These are phyloP conservation scores for Orthosia cruda DNA, from an alignment of 2,888 invertebrate species.

Conservation along the genomic window DNA sequence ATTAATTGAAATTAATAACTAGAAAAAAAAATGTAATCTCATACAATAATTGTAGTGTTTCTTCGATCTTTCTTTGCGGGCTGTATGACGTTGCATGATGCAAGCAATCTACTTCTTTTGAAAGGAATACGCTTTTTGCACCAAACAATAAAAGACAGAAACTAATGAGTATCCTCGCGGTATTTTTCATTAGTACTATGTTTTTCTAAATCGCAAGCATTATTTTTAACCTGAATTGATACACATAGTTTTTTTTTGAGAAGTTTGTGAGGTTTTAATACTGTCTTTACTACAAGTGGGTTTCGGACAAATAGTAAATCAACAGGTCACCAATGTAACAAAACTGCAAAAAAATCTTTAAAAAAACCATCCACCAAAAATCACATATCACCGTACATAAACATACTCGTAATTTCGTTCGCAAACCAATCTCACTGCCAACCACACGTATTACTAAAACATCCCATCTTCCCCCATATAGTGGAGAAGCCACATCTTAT, in stretches of 20 bases:
- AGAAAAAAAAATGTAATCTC: neutral
- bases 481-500: constrained; percentile 50
- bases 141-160: neutral
- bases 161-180: neutral
- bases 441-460: constrained; percentile 43
- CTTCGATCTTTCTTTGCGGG: neutral
- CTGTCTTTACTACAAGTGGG: too few relatives aligned
- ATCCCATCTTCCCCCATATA: constrained; percentile 33
- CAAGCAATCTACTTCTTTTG: constrained; percentile 14
- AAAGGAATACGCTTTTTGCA: constrained; percentile 3
- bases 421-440: constrained; percentile 30
- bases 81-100: constrained; percentile 23
- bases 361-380: neutral
- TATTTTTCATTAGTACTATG: neutral
- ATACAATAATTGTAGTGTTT: neutral
- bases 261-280: neutral
- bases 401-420: constrained; percentile 13
- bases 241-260: too few relatives aligned
- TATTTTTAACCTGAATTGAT: too few relatives aligned
- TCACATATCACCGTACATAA: neutral
- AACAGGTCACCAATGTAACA: neutral
- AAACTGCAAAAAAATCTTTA: neutral
- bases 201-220: neutral
- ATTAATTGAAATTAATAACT: too few relatives aligned
- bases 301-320: neutral